Evolutionary conservation across 2,797 vertebrate genomes (phyloP), one percentile per base, ranked within the genome.

Genomic region (Chanos chanos): DNA sequence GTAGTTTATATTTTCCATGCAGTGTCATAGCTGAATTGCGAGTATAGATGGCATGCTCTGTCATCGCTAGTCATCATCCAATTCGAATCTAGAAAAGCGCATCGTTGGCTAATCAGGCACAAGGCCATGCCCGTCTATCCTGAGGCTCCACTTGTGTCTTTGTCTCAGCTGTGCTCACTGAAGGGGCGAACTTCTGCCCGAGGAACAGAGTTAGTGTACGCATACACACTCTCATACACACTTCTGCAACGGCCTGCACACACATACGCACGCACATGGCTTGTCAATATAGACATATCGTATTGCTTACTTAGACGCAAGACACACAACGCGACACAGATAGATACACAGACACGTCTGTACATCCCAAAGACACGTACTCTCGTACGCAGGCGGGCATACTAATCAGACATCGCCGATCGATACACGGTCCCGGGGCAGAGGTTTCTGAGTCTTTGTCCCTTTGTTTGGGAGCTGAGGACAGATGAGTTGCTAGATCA

Each of bases 91-190:
- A 7, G 31, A 40, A 41, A 9, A 9, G n/a, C n/a, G n/a, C n/a
- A n/a, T n/a, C n/a, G n/a, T n/a, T 43, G 30, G 6, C 56, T 22
- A 56, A 56, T 56, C 34, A 53, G 56, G 22, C 45, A 27, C 18
- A 18, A 48, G 34, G 52, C 50, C 37, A 53, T 13, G 25, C n/a
- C 43, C 31, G 10, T 16, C 9, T 37, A 44, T 50, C 60, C 28
- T 58, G 45, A 22, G 54, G 60, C 30, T 5, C 28, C 1, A 24
- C 22, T 63, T 52, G 64, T 31, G 52, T 52, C 53, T 69, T 51
- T 37, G 36, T 57, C 56, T 69, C 71, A 70, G 57, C 58, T 73
- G 71, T 48, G 57, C 37, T 70, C 43, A 48, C 28, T 61, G 40
- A 44, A 49, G 48, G 43, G 56, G 31, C 40, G 34, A 53, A 61